phyloP scores from a whole-genome alignment of 2,113 vertebrate genomes.

The Lipotes vexillifer region DNA sequence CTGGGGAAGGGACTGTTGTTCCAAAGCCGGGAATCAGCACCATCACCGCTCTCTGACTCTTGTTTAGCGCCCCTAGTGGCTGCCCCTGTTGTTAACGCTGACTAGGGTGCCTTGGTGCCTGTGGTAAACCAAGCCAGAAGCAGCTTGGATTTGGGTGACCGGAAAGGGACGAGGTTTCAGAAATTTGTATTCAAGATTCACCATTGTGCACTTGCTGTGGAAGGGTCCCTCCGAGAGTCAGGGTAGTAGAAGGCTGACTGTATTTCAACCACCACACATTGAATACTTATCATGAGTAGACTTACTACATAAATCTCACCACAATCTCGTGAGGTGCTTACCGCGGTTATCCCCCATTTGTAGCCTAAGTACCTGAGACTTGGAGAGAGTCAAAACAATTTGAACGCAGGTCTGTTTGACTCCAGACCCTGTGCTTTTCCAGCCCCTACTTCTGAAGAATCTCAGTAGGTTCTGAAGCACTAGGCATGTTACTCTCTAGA shows the following conservation, averaged over 20 bases:
- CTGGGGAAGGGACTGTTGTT: too few species aligned
- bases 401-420: background rate
- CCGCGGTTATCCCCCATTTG: background rate
- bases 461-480: slow-evolving; percentile 36
- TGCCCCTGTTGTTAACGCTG: background rate
- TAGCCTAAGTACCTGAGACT: background rate
- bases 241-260: background rate
- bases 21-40: background rate
- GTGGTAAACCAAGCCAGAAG: background rate
- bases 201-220: background rate
- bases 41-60: background rate
- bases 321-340: background rate
- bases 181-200: background rate
- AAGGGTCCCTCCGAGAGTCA: background rate
- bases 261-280: background rate
- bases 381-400: background rate
- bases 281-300: background rate
- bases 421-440: background rate
- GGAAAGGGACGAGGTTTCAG: background rate
- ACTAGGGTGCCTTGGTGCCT: background rate
- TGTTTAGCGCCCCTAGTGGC: background rate
- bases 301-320: background rate
- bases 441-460: background rate
- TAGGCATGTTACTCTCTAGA: background rate
- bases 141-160: background rate